Conservation (phyloP, 2,113 vertebrate species). For the Rhizomys pruinosus region DNA sequence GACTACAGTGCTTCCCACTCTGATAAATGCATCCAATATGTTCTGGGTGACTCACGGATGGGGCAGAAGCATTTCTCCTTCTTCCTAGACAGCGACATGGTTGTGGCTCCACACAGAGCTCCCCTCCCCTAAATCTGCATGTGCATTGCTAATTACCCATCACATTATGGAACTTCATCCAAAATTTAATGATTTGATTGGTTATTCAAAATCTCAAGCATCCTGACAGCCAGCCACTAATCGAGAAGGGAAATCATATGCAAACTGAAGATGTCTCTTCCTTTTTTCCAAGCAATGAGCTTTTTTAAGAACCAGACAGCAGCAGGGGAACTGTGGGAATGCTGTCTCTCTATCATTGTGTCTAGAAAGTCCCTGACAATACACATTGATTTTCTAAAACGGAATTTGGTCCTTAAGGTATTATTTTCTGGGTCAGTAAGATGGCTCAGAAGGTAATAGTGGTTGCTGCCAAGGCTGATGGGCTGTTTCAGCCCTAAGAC, state of each 20-base stretch:
- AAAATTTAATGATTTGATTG: conserved; percentile 74
- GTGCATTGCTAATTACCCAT: conserved; percentile 54
- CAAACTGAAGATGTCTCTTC: conserved; percentile 54
- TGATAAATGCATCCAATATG: conserved; percentile 78
- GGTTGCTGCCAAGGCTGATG: not conserved
- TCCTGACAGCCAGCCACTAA: conserved; percentile 66
- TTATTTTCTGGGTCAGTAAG: not conserved
- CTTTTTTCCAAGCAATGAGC: conserved; percentile 60
- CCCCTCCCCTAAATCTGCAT: conserved; percentile 40
- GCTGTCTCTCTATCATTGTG: conserved; percentile 8
- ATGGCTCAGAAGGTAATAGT: not conserved
- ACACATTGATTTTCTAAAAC: conserved; percentile 15
- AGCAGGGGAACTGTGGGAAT: conserved; percentile 2
- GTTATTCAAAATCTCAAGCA: conserved; percentile 72
- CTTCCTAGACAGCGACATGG: conserved; percentile 54
- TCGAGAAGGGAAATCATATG: conserved; percentile 42
- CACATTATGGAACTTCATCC: conserved; percentile 65
- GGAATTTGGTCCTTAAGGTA: conserved; percentile 21
- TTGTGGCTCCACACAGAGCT: conserved; percentile 13
- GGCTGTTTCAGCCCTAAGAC: not conserved
- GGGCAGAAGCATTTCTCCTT: not conserved
- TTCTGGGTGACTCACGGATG: conserved; percentile 73
- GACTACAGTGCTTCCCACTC: conserved; percentile 70
- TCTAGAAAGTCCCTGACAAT: conserved; percentile 43
- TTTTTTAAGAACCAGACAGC: conserved; percentile 57